Base-by-base conservation (phyloP, 2,113 vertebrate species). In the Caranx ignobilis region DNA sequence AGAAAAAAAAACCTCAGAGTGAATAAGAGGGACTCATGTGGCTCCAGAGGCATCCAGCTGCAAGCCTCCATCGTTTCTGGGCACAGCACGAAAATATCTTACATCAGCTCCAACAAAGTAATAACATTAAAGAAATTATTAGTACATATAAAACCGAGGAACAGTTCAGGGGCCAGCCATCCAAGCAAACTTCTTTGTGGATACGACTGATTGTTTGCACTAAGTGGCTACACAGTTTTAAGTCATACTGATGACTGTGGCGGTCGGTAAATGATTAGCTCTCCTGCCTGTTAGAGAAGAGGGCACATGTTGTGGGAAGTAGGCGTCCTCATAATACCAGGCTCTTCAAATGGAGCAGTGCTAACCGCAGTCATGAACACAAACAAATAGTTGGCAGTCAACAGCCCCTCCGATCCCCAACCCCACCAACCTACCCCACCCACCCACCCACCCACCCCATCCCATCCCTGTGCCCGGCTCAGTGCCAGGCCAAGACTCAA, bases 301-400 rank as follows among this genome's bases (percentile, higher is more conserved):
- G 67, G 77, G 77, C 83, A 85, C 83, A 88, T 84, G 88, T 75
- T 85, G 87, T 66, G 83, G 84, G 85, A 82, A 92, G 72, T 66
- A 32, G 81, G 47, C 76, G 48, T 86, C 87, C 63, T 83, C 68
- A 70, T 84, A 75, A 79, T 71, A 69, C 71, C 52, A 57, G 59
- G 60, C 80, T 81, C 54, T 83, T 79, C 66, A 84, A 79, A 78
- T 89, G 82, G 77, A 85, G 88, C 71, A 71, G 67, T 1, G 60
- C 88, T 84, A 81, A 92, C 91, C 90, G 62, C 90, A 90, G 92
- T 85, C 76, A 73, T 81, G 81, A 82, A 87, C 66, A 84, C 87
- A 89, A 92, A 92, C 87, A 93, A 85, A 90, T 75, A 85, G 79
- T 82, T 87, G 86, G 82, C 83, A 82, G 75, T 26, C 47, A 83